Base-by-base conservation (phyloP, 2,797 vertebrate species). In the Eulemur coronatus region DNA sequence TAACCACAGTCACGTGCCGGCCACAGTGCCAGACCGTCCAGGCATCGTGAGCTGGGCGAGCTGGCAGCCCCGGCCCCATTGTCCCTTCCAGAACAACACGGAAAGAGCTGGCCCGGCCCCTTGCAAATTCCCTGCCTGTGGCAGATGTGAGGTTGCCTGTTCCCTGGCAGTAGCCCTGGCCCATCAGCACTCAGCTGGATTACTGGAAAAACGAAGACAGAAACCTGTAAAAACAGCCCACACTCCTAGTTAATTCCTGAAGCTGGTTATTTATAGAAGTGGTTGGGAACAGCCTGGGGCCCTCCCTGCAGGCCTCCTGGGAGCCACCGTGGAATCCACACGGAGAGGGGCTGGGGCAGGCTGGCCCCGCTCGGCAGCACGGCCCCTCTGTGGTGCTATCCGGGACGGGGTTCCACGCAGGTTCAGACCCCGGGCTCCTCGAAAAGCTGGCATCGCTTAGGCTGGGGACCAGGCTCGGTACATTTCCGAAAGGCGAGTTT, bases 341-440 rank as follows among this genome's bases (percentile, higher is more conserved):
- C 9, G 22, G 14, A 84, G 30, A 63, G 30, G 57, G 30, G 61
- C 12, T 17, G 48, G 79, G 75, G 57, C 55, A 24, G 15, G 20
- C 18, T 0, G 22, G 35, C 75, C 84, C 20, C 22, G 0, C 8
- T 12, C 9, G 4, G 4, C 33, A 61, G 43, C 48, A 20, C 61
- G 33, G 28, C 11, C 7, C 12, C 0, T 1, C 1, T 55, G 46
- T 15, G 76, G 0, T 0, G 2, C 1, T n/a, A 9, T 59, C 38
- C 22, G 13, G 57, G 67, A 69, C 0, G 12, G 15, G 26, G 12
- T 10, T 28, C 35, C 0, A 9, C 7, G 26, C 52, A 14, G 50
- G 13, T 43, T 59, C 35, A 69, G 61, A 30, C 9, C 84, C 35
- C 55, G 8, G 70, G 1, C 46, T 14, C 35, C 67, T 63, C 0